Base-by-base conservation (phyloP, 2,888 invertebrate species). In the Panzeria rudis region DNA sequence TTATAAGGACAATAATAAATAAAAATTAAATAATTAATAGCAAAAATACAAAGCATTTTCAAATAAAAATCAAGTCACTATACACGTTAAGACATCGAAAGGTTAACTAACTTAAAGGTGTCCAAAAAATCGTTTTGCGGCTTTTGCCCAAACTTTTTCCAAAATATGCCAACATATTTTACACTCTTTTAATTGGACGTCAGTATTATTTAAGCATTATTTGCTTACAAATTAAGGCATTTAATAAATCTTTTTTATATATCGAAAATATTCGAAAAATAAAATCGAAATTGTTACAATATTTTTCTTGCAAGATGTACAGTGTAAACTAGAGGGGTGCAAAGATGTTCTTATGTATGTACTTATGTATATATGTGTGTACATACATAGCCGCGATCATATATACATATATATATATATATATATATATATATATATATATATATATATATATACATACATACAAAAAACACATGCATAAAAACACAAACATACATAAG, bases 1-100 rank as follows among this genome's bases (percentile, higher is more conserved):
- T 61, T 78, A 29, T 84, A 80, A 84, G 83, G 79, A 84, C 84
- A 80, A 80, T 84, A 84, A 79, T 17, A 75, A 64, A 61, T 23
- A 75, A 75, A 59, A 52, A 23, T 50, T 17, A 35, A 61, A 68
- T 52, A 52, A 23, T 35, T 32, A 47, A 44, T 41, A 7, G n/a
- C n/a, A 54, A n/a, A 29, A 54, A 54, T 20, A 44, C 23, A 17
- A 32, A 4, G 44, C 23, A 69, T 66, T 23, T 56, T 25, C n/a
- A 15, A 44, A 64, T 5, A 52, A 35, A 54, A 32, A 15, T 54
- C 15, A 29, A 11, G 29, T n/a, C 2, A 29, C 29, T 15, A 29
- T 7, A 29, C 25, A 5, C 11, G 5, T 13, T 8, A 20, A 3
- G 20, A 29, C 2, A 50, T 9, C n/a, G 50, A 20, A 20, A 50